phyloP scores from a whole-genome alignment of 2,797 vertebrate genomes.

The Calcarius lapponicus region DNA sequence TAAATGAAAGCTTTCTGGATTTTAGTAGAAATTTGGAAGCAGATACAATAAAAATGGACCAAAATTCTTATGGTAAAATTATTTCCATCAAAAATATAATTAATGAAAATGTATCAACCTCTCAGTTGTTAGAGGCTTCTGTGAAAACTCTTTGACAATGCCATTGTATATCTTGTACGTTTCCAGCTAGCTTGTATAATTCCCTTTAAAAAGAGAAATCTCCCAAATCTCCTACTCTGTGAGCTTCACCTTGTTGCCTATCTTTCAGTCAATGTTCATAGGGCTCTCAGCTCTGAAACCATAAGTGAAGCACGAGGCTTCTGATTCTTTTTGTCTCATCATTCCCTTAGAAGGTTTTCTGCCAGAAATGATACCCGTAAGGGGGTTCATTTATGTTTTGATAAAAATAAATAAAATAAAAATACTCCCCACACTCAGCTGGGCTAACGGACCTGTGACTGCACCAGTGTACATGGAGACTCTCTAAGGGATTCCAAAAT shows the following conservation, averaged over 20 bases:
- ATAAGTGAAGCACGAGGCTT: rapidly evolving
- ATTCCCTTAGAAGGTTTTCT: not conserved
- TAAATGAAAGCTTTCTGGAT: not conserved
- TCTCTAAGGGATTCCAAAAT: not conserved
- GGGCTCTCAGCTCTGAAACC: not conserved
- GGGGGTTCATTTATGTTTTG: not conserved
- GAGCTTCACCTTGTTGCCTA: not conserved
- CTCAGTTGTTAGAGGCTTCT: not conserved
- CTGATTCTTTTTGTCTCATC: not conserved
- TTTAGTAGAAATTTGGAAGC: not conserved
- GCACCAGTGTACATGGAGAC: not conserved
- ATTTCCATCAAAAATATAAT: not conserved
- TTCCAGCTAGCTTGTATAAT: not conserved
- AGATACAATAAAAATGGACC: not conserved
- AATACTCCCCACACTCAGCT: rapidly evolving
- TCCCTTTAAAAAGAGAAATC: not conserved
- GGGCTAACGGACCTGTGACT: not conserved
- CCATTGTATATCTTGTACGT: not conserved
- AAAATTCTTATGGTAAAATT: not conserved
- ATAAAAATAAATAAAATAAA: not conserved
- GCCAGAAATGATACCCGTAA: not conserved
- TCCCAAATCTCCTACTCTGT: not conserved
- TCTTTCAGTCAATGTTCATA: not conserved
- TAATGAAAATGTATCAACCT: not conserved
- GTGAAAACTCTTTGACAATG: not conserved